phyloP scores from a whole-genome alignment of 2,797 vertebrate species.

The Chelidonichthys spinosus region DNA sequence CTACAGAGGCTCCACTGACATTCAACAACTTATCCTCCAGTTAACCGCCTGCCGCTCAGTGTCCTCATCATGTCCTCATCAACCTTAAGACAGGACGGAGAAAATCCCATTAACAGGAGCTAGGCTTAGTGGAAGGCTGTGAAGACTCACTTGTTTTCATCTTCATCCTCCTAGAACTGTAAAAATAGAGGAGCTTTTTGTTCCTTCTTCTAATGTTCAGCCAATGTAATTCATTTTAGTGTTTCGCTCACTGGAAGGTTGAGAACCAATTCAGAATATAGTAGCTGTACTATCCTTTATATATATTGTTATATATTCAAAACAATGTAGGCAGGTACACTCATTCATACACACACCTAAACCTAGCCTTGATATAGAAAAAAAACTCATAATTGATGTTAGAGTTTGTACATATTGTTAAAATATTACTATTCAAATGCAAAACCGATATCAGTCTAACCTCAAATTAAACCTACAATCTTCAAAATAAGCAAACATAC shows the following conservation, averaged over 20 bases:
- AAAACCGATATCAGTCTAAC: not conserved
- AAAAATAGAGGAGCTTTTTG: conserved; percentile 1
- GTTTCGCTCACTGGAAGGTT: not conserved
- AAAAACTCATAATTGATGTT: not conserved
- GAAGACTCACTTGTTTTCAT: conserved; percentile 54
- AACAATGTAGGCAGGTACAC: not conserved
- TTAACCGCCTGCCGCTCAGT: conserved; percentile 41
- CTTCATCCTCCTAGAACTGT: conserved; percentile 17
- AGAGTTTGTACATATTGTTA: not conserved
- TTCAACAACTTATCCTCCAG: conserved; percentile 35
- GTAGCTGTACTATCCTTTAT: not conserved
- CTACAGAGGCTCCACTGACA: conserved; percentile 25
- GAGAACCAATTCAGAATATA: not conserved
- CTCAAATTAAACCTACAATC: not conserved
- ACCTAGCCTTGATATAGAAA: not conserved
- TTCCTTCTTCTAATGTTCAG: conserved; percentile 11
- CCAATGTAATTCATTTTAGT: not conserved
- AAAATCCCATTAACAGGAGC: conserved; percentile 56
- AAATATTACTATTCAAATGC: conserved; percentile 1
- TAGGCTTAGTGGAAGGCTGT: conserved; percentile 38
- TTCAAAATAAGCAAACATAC: not conserved
- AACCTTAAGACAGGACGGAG: conserved; percentile 41
- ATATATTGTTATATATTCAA: no score
- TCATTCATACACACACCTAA: not conserved
- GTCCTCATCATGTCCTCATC: conserved; percentile 44